Evolutionary conservation across 1,140 invertebrate species (phyloP), one percentile per base, ranked within the genome.

Genomic region (honey bee (Apis mellifera)): DNA sequence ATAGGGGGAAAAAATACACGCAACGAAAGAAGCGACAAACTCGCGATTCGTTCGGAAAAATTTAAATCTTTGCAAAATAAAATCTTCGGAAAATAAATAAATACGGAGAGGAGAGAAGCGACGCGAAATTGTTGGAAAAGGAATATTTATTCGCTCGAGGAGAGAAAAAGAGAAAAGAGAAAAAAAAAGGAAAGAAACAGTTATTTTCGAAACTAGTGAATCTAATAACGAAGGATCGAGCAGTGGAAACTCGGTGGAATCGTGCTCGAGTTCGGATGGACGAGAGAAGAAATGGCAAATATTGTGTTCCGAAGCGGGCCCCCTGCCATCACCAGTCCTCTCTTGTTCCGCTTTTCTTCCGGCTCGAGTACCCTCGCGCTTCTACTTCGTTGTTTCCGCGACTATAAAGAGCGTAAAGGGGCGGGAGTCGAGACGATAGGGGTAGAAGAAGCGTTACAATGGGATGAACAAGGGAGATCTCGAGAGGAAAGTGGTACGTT

Each of bases 241-340:
- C 54, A 66, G 26, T 68, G 71, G 62, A 75, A 64, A 54, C 32
- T 42, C 60, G 23, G 23, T 1, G 54, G 19, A 68, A 81, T 75
- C 54, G 19, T 75, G 52, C 62, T 68, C 54, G 42, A 75, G 54
- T 32, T 42, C 3, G 15, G 13, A 11, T 9, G 52, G 19, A 23
- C 54, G 52, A 32, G 50, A n/a, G 79, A 62, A 60, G 72, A 59
- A 75, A 68, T 23, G 52, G 73, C 65, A 82, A 82, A 82, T 77
- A 77, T 69, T 77, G 65, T 52, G 57, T 52, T 54, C 54, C 55
- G 50, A 42, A 64, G 48, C 50, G 48, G 57, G 21, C 15, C 68
- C 68, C 17, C 17, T n/a, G 42, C n/a, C 23, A 64, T 26, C 26
- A 17, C 13, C 59, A 8, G 15, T 13, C 52, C 54, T n/a, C 57